Conservation (phyloP, 2,888 invertebrate species). For the Crioceris asparagi region DNA sequence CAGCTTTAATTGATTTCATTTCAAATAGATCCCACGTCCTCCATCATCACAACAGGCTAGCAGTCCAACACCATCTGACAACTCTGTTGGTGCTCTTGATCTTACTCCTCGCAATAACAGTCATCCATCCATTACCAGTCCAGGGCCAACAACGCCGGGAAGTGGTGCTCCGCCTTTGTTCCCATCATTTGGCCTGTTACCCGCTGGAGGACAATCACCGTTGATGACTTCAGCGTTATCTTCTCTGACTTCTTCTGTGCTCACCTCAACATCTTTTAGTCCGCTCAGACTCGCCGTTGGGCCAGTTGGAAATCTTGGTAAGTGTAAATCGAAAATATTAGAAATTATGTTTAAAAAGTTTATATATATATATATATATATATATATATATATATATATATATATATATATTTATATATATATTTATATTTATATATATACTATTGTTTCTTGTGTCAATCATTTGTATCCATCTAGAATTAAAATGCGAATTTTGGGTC, state of each 20-base stretch:
- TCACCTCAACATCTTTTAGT: constrained; percentile 78
- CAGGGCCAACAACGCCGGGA: constrained; percentile 1
- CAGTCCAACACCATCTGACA: constrained; percentile 41
- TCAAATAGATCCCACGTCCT: constrained; percentile 35
- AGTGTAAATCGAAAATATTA: no score
- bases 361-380: no score
- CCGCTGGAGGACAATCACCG: constrained; percentile 37
- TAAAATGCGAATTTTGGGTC: no score
- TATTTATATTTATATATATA: no score
- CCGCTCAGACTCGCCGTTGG: constrained; percentile 77
- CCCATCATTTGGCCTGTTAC: constrained; percentile 46
- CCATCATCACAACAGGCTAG: constrained; percentile 37
- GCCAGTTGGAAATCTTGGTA: no score
- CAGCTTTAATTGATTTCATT: not conserved
- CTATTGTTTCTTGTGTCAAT: no score
- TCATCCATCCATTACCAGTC: constrained; percentile 11
- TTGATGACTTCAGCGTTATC: constrained; percentile 70
- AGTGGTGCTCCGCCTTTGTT: constrained; percentile 35
- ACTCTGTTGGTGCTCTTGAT: constrained; percentile 47
- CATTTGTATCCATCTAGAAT: no score
- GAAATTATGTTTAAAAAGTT: no score
- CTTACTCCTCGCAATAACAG: constrained; percentile 41
- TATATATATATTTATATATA: no score
- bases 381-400: no score
- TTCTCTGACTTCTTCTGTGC: constrained; percentile 68